Evolutionary conservation across 2,797 vertebrate genomes (phyloP).

Genomic region (Poecilia picta): DNA sequence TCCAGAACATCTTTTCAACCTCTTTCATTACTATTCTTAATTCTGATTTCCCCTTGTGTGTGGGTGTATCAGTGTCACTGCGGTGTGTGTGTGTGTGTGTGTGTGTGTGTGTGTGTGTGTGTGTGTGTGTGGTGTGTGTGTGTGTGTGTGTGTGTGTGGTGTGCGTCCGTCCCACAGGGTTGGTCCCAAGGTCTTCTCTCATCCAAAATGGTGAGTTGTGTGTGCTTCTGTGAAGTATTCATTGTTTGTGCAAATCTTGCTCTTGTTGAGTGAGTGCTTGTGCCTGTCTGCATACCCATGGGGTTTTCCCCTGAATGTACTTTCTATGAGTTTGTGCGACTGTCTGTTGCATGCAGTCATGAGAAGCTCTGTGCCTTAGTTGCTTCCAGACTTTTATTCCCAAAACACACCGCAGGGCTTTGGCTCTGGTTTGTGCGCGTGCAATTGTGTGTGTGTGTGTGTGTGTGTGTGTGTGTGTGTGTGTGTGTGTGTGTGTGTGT

Average conservation of each 20-base stretch:
- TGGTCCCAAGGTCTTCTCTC: slow-evolving; percentile 49
- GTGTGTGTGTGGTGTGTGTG: slow-evolving; percentile 21
- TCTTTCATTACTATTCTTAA: slow-evolving; percentile 23
- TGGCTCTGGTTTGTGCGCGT: slow-evolving; percentile 47
- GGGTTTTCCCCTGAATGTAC: slow-evolving; percentile 58
- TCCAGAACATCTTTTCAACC: slow-evolving; percentile 40
- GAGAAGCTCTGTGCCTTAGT: slow-evolving; percentile 70
- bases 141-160: slow-evolving; percentile 1
- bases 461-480: slow-evolving; percentile 19
- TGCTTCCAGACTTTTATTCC: slow-evolving; percentile 71
- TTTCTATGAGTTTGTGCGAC: slow-evolving; percentile 54
- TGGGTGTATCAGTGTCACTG: slow-evolving; percentile 24
- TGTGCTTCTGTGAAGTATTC: slow-evolving; percentile 41
- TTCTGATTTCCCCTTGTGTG: slow-evolving; percentile 13
- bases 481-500: slow-evolving; percentile 18
- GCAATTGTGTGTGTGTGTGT: slow-evolving; percentile 15
- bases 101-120: neutral
- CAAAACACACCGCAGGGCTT: slow-evolving; percentile 66
- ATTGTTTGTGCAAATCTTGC: slow-evolving; percentile 38
- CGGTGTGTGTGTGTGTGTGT: slow-evolving; percentile 15
- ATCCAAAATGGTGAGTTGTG: slow-evolving; percentile 44
- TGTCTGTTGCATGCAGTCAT: slow-evolving; percentile 70
- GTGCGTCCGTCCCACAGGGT: slow-evolving; percentile 36
- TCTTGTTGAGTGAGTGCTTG: slow-evolving; percentile 24
- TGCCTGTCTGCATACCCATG: slow-evolving; percentile 53